A percentile compares a stretch with the other conserved stretches of the same genome.
phyloP scores from a whole-genome alignment of 2,888 invertebrate species.

The Coecobrya sp. region DNA sequence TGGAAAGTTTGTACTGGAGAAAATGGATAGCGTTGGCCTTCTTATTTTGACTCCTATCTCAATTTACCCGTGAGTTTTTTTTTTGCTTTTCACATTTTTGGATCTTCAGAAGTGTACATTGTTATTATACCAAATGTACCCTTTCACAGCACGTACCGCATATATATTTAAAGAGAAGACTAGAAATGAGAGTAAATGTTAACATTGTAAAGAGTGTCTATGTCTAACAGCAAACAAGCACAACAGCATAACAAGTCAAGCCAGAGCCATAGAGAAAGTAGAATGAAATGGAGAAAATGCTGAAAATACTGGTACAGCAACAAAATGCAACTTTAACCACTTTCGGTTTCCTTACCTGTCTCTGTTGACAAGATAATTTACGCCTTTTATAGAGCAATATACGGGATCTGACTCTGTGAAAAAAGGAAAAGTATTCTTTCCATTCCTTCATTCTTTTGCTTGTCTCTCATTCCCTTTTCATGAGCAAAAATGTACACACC shows the following conservation, averaged over 20 bases:
- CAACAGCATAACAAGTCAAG: constrained; percentile 35
- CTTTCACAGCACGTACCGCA: background rate
- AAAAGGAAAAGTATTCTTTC: constrained; percentile 60
- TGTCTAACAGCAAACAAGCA: constrained; percentile 49
- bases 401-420: constrained; percentile 54
- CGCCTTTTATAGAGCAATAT: constrained; percentile 76
- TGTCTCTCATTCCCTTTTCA: constrained; percentile 38
- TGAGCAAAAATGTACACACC: constrained; percentile 41
- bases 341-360: constrained; percentile 83
- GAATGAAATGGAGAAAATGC: constrained; percentile 71
- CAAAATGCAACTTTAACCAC: constrained; percentile 81
- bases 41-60: constrained; percentile 55
- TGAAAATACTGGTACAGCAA: constrained; percentile 35
- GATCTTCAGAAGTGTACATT: background rate
- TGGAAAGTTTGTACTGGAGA: constrained; percentile 65
- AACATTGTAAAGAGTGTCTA: constrained; percentile 48
- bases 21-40: constrained; percentile 73
- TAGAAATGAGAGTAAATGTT: constrained; percentile 58
- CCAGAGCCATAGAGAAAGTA: constrained; percentile 16
- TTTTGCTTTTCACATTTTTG: constrained; percentile 34
- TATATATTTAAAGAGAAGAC: constrained; percentile 31
- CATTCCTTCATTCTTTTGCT: constrained; percentile 32
- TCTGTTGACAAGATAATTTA: constrained; percentile 83
- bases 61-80: constrained; percentile 58
- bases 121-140: background rate